Evolutionary conservation across 2,888 invertebrate species (phyloP).

Genomic region (Thera obeliscata): DNA sequence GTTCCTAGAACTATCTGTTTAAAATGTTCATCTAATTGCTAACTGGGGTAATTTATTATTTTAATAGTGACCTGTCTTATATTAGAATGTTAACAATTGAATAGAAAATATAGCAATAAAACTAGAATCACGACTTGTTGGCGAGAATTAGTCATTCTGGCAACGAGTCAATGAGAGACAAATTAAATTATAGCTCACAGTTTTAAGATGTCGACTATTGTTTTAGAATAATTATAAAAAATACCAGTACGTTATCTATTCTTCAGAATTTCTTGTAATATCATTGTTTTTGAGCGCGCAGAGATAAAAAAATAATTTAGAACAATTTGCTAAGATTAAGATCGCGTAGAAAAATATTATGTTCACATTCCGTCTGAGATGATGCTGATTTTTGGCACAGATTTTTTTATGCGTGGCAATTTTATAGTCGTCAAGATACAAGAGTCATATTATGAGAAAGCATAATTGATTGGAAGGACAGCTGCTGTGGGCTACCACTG

Average conservation of each 20-base stretch:
- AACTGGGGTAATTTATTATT: conserved; percentile 48
- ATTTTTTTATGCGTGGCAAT: conserved; percentile 71
- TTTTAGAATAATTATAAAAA: conserved; percentile 66
- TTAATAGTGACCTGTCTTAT: conserved; percentile 53
- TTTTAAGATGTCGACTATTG: conserved; percentile 70
- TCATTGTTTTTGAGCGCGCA: conserved; percentile 61
- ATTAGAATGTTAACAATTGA: conserved; percentile 60
- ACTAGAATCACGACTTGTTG: conserved; percentile 65
- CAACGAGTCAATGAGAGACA: conserved; percentile 71
- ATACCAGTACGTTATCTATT: conserved; percentile 43
- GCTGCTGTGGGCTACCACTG: conserved; percentile 68
- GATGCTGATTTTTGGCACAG: conserved; percentile 80
- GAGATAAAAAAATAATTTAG: conserved; percentile 72
- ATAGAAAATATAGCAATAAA: conserved; percentile 68
- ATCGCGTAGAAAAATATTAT: conserved; percentile 76
- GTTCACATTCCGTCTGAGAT: conserved; percentile 76
- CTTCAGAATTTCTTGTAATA: conserved; percentile 42
- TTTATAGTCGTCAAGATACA: conserved; percentile 73
- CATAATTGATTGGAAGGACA: conserved; percentile 77
- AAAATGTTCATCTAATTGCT: conserved; percentile 33
- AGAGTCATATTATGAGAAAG: conserved; percentile 73
- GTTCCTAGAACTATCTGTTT: conserved; percentile 27
- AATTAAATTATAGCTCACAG: conserved; percentile 70
- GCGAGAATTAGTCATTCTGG: conserved; percentile 79
- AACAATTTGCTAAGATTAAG: conserved; percentile 79